Percentiles rank a stretch among this genome's conserved stretches.
Conservation (phyloP, 2,797 vertebrate genomes). For the Cercopithecus hamlyni region DNA sequence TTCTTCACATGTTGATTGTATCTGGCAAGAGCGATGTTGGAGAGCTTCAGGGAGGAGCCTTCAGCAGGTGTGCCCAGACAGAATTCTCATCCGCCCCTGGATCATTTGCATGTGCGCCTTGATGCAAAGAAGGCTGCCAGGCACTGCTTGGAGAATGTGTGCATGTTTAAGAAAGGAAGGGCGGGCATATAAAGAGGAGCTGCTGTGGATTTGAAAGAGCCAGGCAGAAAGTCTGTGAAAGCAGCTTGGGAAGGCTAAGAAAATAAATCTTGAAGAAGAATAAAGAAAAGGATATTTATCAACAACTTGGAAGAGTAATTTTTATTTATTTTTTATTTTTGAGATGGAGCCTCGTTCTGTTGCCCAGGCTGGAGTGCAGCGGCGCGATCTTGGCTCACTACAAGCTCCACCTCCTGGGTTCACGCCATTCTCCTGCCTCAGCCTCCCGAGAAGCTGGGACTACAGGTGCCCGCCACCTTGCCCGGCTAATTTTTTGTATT, state of each 20-base stretch:
- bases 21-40: not conserved
- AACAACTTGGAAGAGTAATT: not conserved
- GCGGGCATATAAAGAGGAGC: rapidly evolving
- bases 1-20: not conserved
- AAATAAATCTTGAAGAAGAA: not conserved
- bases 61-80: not conserved
- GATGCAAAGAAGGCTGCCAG: rapidly evolving
- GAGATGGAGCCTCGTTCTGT: too few relatives aligned
- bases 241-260: not conserved
- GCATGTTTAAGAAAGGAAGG: not conserved
- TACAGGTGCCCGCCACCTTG: too few relatives aligned
- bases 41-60: too few relatives aligned
- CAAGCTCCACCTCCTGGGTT: too few relatives aligned
- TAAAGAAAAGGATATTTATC: not conserved
- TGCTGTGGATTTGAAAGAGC: not conserved
- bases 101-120: not conserved
- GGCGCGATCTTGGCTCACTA: too few relatives aligned
- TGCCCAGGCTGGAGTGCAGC: too few relatives aligned
- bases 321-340: not conserved
- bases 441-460: too few relatives aligned
- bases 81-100: not conserved
- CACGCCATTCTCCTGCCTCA: too few relatives aligned
- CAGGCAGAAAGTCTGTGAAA: not conserved
- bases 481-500: too few relatives aligned
- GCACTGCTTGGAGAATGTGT: rapidly evolving